Base-by-base conservation (phyloP, 64 coral and sea anemone species). In the Pocillopora verrucosa region DNA sequence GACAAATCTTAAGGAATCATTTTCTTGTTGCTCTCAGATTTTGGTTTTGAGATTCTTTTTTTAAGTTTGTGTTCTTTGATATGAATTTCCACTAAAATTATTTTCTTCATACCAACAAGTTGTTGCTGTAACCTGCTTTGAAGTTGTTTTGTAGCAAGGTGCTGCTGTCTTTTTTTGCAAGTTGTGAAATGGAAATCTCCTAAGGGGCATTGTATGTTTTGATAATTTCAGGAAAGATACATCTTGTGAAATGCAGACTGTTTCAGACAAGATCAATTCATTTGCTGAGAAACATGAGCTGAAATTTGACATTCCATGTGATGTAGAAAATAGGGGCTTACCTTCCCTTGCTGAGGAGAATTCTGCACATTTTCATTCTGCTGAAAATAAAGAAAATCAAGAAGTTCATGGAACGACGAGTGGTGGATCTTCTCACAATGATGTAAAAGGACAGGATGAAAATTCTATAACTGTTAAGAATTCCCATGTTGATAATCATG, bases 401-500 rank as follows among this genome's bases (percentile, higher is more conserved):
- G 24, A 82, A 34, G 25, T 80, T 16, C 25, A 41, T 77, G 13
- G 24, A 14, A 0, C 59, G 24, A 11, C 25, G 65, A 14, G 58
- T 12, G 26, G 26, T 45, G 41, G 68, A 58, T 24, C 41, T 13
- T 51, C 11, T 13, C 15, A 70, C 22, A 72, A 85, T 13, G 5
- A 60, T 35, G 9, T 61, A 57, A 26, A 60, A 58, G 24, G 61
- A 60, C 58, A 61, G 24, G 14, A 14, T 12, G 58, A 80, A 12
- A 61, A 24, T 10, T 61, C 58, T 59, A 61, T 36, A 34, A 22
- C 1, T 57, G 65, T 72, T 45, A 24, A 41, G 35, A 85, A 58
- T 72, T 70, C 1, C 10, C 20, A 22, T 72, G 38, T 85, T 85
- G 82, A 85, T 72, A 85, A 85, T n/a, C 82, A 85, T 41, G 63